These are phyloP conservation scores for Potamarius usumacintae DNA, from an alignment of 2,113 vertebrate genomes.

Conservation along the genomic window DNA sequence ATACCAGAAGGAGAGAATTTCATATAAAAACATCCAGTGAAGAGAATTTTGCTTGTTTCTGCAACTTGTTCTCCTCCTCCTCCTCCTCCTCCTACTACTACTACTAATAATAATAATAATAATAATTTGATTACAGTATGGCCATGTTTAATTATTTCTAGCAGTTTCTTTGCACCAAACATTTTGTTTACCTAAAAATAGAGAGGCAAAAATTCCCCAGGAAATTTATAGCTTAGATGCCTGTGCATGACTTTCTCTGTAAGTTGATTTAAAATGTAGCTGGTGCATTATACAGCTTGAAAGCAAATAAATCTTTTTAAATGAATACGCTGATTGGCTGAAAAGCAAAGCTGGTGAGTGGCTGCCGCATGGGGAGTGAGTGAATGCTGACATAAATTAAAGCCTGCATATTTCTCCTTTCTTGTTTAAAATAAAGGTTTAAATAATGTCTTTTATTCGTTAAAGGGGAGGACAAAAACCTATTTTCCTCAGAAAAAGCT, in stretches of 20 bases:
- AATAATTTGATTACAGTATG: neutral
- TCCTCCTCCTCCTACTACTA: neutral
- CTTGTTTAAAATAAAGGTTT: slow-evolving; percentile 40
- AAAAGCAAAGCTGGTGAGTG: slow-evolving; percentile 48
- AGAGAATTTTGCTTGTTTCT: neutral
- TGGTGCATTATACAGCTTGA: slow-evolving; percentile 69
- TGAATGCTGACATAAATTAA: slow-evolving; percentile 76
- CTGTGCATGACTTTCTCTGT: slow-evolving; percentile 64
- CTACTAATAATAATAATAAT: neutral
- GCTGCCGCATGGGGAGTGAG: slow-evolving; percentile 52
- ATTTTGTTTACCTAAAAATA: slow-evolving; percentile 54
- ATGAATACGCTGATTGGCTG: slow-evolving; percentile 67
- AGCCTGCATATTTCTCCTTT: slow-evolving; percentile 52
- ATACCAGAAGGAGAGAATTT: neutral
- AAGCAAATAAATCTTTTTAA: slow-evolving; percentile 78
- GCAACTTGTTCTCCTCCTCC: neutral
- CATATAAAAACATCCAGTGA: neutral
- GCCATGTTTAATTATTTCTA: slow-evolving; percentile 14
- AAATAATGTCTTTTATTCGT: slow-evolving; percentile 43
- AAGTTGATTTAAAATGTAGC: slow-evolving; percentile 75
- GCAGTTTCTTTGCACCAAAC: slow-evolving; percentile 34
- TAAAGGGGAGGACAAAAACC: slow-evolving; percentile 28
- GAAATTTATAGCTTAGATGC: slow-evolving; percentile 67
- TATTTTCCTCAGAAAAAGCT: slow-evolving; percentile 38
- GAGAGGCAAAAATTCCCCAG: slow-evolving; percentile 53